phyloP scores from a whole-genome alignment of 2,888 invertebrate genomes.

The Abrostola tripartita region DNA sequence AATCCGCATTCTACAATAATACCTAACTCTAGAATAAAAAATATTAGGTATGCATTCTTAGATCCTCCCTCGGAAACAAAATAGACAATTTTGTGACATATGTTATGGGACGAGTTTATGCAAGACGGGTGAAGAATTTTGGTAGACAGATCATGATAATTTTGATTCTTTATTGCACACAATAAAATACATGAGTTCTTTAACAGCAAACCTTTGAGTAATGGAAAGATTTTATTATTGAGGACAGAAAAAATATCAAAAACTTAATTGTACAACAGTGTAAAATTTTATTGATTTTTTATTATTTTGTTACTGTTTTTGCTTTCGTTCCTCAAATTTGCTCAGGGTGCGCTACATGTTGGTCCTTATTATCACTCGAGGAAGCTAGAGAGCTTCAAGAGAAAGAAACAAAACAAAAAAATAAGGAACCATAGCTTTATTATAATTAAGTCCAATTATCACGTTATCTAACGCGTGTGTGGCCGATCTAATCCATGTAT shows the following conservation, averaged over 20 bases:
- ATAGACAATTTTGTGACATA: slow-evolving; percentile 17
- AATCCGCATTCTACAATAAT: slow-evolving; percentile 6
- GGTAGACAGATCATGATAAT: too few species aligned
- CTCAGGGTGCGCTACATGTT: neutral
- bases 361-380: too few species aligned
- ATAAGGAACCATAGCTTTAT: slow-evolving; percentile 21
- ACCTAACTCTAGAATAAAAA: slow-evolving; percentile 6
- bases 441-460: slow-evolving; percentile 40
- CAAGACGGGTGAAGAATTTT: slow-evolving; percentile 50
- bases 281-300: slow-evolving; percentile 51
- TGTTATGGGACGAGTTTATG: slow-evolving; percentile 34
- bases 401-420: too few species aligned
- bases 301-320: slow-evolving; percentile 53
- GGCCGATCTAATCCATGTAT: slow-evolving; percentile 68
- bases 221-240: too few species aligned
- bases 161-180: too few species aligned
- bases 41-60: slow-evolving; percentile 17
- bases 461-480: slow-evolving; percentile 70
- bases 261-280: slow-evolving; percentile 52
- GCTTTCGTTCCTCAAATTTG: slow-evolving; percentile 20
- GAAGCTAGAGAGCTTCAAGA: too few species aligned
- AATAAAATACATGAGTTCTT: too few species aligned
- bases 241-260: too few species aligned
- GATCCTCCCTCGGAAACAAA: slow-evolving; percentile 9
- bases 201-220: too few species aligned